Base-by-base conservation (phyloP, 2,113 vertebrate genomes). In the Catharus minimus region DNA sequence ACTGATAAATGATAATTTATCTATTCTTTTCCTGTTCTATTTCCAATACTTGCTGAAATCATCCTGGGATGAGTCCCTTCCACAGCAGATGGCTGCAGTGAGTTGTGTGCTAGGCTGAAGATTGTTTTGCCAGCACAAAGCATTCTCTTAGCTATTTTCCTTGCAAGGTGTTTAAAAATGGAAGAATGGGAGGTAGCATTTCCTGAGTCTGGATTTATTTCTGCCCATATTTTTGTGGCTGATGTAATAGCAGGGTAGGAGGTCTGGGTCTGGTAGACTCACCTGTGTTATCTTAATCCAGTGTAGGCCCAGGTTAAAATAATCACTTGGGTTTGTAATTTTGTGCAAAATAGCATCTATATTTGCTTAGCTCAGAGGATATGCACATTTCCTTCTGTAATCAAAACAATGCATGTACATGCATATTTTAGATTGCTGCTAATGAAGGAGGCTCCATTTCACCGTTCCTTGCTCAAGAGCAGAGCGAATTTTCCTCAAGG, bases 371-470 rank as follows among this genome's bases (percentile, higher is more conserved):
- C n/a, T 64, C 41, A 68, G 7, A 56, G 22, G 30, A 89, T 4
- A 83, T 17, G 75, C 47, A 66, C 17, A 44, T 74, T 79, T 67
- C 32, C 22, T 58, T 36, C 58, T 36, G 15, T 27, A 76, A 44
- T 11, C 38, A 43, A 76, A 67, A 44, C 38, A 32, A 66, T 91
- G n/a, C 23, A 52, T 8, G 38, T 32, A 52, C 11, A 10, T 49
- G n/a, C 24, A 46, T 90, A 71, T 90, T 93, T 90, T 39, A 50
- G 76, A 75, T 20, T 84, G 52, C 32, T 93, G 39, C 57, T 81
- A 86, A 77, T 53, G 65, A 64, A 77, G 67, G 33, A 64, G 41
- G 74, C 2, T 60, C 41, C 19, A 68, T 72, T 90, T 71, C 41
- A 72, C 49, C 49, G 33, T 33, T 88, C 10, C 58, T 71, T 82